Conservation (phyloP, 2,888 invertebrate genomes). For the Liopterus haemorrhoidalis region DNA sequence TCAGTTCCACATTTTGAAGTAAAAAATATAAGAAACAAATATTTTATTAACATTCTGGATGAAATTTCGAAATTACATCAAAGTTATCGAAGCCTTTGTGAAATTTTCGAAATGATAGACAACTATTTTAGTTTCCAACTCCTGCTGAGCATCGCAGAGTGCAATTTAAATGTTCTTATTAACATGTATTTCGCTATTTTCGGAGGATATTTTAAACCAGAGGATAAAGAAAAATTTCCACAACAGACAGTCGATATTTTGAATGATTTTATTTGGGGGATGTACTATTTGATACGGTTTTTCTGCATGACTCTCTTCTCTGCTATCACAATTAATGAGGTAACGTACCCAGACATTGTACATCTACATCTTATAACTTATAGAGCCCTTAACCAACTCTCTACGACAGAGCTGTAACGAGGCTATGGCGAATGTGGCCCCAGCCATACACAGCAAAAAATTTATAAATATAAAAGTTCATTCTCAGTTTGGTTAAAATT, state of each 20-base stretch:
- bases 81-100: slow-evolving; percentile 5
- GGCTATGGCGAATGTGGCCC: no score
- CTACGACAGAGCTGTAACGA: no score
- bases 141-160: slow-evolving; percentile 10
- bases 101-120: slow-evolving; percentile 3
- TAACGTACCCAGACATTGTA: no score
- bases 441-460: no score
- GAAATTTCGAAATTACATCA: slow-evolving; percentile 3
- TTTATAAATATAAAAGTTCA: no score
- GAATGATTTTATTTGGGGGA: slow-evolving; percentile 16
- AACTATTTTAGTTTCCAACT: slow-evolving; percentile 15
- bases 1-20: no score
- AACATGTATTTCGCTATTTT: slow-evolving; percentile 19
- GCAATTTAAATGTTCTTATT: slow-evolving; percentile 14
- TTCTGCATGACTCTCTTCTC: slow-evolving; percentile 6
- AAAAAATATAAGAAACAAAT: no score
- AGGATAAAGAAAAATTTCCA: slow-evolving; percentile 4
- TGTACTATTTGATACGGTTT: slow-evolving; percentile 15
- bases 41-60: no score
- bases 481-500: no score
- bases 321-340: slow-evolving; percentile 4
- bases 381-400: no score
- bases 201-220: slow-evolving; percentile 14
- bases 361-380: no score
- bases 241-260: slow-evolving; percentile 6